phyloP scores from a whole-genome alignment of 2,888 invertebrate species.

The Conops quadrifasciatus region DNA sequence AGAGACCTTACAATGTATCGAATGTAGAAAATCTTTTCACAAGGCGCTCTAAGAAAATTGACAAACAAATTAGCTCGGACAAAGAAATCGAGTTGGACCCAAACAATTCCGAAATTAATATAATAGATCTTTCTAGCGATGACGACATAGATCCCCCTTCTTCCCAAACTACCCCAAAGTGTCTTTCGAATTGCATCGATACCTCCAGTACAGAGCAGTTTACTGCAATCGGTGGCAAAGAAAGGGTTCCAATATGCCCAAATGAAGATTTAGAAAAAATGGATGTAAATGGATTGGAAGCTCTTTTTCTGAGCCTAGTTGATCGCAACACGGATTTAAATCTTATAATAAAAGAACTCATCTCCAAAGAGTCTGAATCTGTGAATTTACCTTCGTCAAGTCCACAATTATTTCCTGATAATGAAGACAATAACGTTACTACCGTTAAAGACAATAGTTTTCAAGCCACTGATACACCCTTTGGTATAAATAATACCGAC shows the following conservation, averaged over 20 bases:
- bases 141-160: not conserved
- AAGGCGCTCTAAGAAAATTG: not conserved
- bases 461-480: not conserved
- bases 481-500: not conserved
- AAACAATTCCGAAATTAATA: not conserved
- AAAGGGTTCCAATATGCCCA: not conserved
- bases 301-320: conserved; percentile 21
- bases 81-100: not conserved
- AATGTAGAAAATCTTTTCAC: conserved; percentile 4
- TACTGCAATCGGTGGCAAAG: not conserved
- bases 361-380: not conserved
- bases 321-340: conserved; percentile 23
- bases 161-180: not conserved
- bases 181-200: no score
- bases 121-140: not conserved
- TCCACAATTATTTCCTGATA: not conserved
- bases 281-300: conserved; percentile 22
- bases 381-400: not conserved
- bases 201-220: not conserved
- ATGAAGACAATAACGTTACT: not conserved
- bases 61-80: not conserved
- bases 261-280: conserved; percentile 25
- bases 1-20: not conserved
- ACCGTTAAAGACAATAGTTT: not conserved
- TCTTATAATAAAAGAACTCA: conserved; percentile 2